Evolutionary conservation across 2,797 vertebrate species (phyloP).

Genomic region (Chloroceryle amazona): DNA sequence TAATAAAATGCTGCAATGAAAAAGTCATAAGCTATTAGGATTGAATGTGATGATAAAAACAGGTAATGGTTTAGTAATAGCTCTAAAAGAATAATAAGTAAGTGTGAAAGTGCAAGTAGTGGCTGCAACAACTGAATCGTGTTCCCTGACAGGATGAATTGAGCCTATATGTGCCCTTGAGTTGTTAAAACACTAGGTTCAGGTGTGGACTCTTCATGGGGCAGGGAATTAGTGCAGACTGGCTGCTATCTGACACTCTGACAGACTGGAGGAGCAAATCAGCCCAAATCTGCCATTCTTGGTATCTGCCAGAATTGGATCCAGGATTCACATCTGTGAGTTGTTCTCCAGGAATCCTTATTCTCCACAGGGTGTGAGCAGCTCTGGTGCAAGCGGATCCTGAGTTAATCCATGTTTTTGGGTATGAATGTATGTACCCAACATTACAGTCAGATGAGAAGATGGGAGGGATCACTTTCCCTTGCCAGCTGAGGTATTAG

Average conservation of each 20-base stretch:
- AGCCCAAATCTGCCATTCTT: background rate
- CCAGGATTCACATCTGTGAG: background rate
- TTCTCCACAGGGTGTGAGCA: background rate
- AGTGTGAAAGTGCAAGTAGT: background rate
- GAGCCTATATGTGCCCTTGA: background rate
- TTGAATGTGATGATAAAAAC: background rate
- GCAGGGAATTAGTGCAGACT: background rate
- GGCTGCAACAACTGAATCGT: background rate
- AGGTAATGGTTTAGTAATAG: background rate
- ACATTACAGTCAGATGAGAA: background rate
- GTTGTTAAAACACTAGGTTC: background rate
- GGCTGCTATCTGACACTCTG: background rate
- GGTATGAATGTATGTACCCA: background rate
- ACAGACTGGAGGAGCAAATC: background rate
- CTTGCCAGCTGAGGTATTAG: background rate
- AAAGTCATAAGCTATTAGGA: constrained; percentile 53
- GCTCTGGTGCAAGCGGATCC: background rate
- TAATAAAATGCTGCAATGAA: constrained; percentile 38
- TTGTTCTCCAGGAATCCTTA: background rate
- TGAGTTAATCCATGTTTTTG: background rate
- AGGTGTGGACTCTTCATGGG: background rate
- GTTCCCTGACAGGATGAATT: background rate
- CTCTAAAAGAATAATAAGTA: constrained; percentile 10
- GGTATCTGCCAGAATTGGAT: background rate
- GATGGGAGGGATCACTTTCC: background rate